A percentile compares a stretch with the other conserved stretches of the same genome.
These are phyloP conservation scores for Himalopsyche tibetana DNA, from an alignment of 2,888 invertebrate genomes.

Conservation along the genomic window DNA sequence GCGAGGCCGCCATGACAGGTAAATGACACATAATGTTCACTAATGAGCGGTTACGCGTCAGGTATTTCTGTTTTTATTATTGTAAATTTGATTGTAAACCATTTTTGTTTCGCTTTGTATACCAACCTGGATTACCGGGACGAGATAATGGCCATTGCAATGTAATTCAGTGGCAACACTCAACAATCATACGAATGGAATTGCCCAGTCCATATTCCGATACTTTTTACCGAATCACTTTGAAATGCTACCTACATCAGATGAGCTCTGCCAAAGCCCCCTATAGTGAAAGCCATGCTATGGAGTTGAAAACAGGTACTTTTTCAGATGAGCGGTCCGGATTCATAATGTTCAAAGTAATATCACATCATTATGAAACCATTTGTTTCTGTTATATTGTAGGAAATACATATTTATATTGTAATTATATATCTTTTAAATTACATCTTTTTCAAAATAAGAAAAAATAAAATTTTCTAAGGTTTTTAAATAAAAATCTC, in stretches of 20 bases:
- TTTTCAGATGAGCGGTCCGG: no score
- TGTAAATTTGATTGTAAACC: slow-evolving; percentile 28
- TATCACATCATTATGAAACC: no score
- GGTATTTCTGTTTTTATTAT: slow-evolving; percentile 29
- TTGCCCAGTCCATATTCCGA: neutral
- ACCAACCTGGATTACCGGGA: neutral
- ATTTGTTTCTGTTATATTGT: no score
- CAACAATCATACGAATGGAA: slow-evolving; percentile 21
- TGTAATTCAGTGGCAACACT: slow-evolving; percentile 23
- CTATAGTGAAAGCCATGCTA: no score
- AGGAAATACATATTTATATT: no score
- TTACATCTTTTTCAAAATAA: no score
- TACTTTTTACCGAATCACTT: slow-evolving; percentile 1
- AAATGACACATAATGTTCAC: slow-evolving; percentile 19
- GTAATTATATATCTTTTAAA: no score
- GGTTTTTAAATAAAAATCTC: no score
- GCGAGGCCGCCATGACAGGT: slow-evolving; percentile 14
- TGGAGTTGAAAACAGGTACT: no score
- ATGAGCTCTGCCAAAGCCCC: neutral
- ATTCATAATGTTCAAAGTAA: no score
- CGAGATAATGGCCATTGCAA: slow-evolving; percentile 10
- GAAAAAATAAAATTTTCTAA: no score
- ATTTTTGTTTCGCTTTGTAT: neutral
- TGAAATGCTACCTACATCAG: neutral
- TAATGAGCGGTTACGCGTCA: slow-evolving; percentile 14